These are phyloP conservation scores for Volucella zonaria DNA, from an alignment of 2,888 invertebrate species.

Conservation along the genomic window DNA sequence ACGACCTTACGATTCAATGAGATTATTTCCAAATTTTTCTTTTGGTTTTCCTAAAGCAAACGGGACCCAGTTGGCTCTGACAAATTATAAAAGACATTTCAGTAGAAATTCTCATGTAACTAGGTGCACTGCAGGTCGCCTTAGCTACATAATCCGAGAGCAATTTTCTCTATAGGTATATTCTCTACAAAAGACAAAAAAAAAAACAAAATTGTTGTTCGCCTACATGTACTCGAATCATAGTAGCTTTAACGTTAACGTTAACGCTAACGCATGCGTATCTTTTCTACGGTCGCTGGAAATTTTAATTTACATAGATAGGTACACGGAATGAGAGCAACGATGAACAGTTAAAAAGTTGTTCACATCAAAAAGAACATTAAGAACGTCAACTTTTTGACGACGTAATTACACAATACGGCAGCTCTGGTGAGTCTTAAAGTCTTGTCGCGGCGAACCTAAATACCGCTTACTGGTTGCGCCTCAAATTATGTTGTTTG, in stretches of 20 bases:
- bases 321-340: slow-evolving; percentile 54
- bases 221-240: slow-evolving; percentile 3
- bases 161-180: no score
- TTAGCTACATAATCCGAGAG: slow-evolving; percentile 14
- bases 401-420: slow-evolving; percentile 33
- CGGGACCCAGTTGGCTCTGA: slow-evolving; percentile 17
- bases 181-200: neutral
- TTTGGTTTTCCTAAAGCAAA: slow-evolving; percentile 20
- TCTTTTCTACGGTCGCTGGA: slow-evolving; percentile 29
- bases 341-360: slow-evolving; percentile 57
- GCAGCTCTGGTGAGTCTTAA: neutral
- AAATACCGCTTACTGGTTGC: neutral
- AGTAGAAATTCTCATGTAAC: no score
- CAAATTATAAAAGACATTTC: slow-evolving; percentile 30
- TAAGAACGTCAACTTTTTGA: slow-evolving; percentile 65
- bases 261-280: slow-evolving; percentile 15
- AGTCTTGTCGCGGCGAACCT: neutral
- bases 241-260: neutral
- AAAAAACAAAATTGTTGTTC: slow-evolving; percentile 4
- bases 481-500: neutral
- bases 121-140: slow-evolving; percentile 5
- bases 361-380: slow-evolving; percentile 32
- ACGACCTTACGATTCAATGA: no score
- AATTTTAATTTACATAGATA: slow-evolving; percentile 46
- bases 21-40: neutral